Base-by-base conservation (phyloP, 2,888 invertebrate species). In the Mesoligia furuncula region DNA sequence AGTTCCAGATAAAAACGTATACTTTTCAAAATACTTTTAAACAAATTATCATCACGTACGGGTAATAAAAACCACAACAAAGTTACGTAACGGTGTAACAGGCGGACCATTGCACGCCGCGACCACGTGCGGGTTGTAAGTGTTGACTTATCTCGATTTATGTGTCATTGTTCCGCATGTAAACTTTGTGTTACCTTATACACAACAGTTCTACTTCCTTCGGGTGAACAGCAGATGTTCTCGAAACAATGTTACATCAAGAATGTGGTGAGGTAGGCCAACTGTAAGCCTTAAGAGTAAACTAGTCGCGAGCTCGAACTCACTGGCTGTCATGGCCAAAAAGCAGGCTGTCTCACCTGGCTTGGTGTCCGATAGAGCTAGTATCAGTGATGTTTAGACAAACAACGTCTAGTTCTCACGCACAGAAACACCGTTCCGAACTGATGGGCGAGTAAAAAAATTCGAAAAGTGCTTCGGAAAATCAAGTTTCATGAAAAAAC, bases 71-170 rank as follows among this genome's bases (percentile, higher is more conserved):
- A 3, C 8, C 9, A 62, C 64, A 59, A 81, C 51, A 68, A 48
- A 17, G 62, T 86, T 86, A 78, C 81, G 39, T 75, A 75, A 79
- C 84, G 77, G 86, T 87, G 81, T 86, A 20, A 86, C 39, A 31
- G 48, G 24, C 78, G 75, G 76, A 24, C 73, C 45, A 39, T 24
- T 11, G 20, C 85, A 85, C 81, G 85, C 45, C 36, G 65, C 67
- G 45, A 67, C 75, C 87, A 82, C 88, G 85, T 87, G 85, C 79
- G 27, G 27, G 83, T 65, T 27, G 15, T 70, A 51, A 75, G 17
- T 75, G 74, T 80, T 78, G 75, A 87, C 80, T 76, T 86, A 89
- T 83, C 85, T 74, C 59, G 73, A 92, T 92, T 90, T 91, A 91
- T 90, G 85, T 81, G 77, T 80, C 84, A 89, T 89, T 71, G 68